phyloP scores from a whole-genome alignment of 2,797 vertebrate genomes.

The Sebastiscus albofasciatus region DNA sequence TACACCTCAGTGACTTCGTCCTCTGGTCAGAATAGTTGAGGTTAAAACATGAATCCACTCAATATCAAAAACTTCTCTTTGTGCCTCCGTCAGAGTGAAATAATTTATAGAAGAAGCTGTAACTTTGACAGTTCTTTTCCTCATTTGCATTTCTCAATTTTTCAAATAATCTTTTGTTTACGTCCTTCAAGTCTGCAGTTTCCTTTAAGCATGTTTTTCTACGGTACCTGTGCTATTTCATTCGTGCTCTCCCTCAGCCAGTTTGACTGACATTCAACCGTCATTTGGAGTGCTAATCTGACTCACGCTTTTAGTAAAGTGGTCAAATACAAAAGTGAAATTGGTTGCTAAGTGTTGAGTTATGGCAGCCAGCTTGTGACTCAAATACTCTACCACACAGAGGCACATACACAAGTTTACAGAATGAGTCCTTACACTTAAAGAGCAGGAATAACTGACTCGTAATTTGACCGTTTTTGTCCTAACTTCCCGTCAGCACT shows the following conservation, averaged over 20 bases:
- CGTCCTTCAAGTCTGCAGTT: background rate
- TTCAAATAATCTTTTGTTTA: background rate
- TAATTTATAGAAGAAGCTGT: background rate
- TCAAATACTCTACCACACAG: background rate
- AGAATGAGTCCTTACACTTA: background rate
- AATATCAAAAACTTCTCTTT: background rate
- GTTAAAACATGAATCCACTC: background rate
- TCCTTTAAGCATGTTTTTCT: background rate
- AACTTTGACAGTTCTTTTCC: background rate
- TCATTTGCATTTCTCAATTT: background rate
- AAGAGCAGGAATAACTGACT: slow-evolving; percentile 10
- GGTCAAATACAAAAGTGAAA: background rate
- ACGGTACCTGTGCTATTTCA: background rate
- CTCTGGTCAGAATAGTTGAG: background rate
- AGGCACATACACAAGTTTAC: background rate
- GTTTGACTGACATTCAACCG: background rate
- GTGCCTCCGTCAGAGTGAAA: background rate
- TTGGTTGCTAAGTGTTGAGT: background rate
- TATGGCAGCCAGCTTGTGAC: background rate
- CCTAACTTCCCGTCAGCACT: slow-evolving; percentile 5
- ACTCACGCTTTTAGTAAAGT: background rate
- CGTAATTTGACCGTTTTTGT: slow-evolving; percentile 13
- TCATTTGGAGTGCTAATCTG: background rate
- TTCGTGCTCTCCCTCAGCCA: background rate
- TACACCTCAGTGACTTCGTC: background rate